Evolutionary conservation across 2,797 vertebrate species (phyloP), one percentile per base, ranked within the genome.

Genomic region (Oreochromis grahami): DNA sequence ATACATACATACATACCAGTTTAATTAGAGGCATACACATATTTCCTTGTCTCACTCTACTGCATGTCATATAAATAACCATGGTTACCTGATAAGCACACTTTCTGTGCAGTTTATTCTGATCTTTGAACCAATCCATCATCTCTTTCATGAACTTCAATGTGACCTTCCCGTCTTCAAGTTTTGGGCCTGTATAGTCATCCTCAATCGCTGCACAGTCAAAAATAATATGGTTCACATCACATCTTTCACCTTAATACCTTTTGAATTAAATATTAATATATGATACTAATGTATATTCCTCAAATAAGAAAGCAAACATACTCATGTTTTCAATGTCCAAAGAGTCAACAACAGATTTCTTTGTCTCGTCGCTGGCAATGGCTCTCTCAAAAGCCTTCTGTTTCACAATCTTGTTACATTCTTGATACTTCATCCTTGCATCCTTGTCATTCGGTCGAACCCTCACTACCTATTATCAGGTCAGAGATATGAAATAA

Each of bases 251-350:
- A 32, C 24, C 17, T 19, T 48, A 32, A 29, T 32, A 50, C 0
- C 3, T 32, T 72, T 0, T 0, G 43, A 15, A 0, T 68, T 68
- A 65, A 65, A 41, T 41, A 21, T 41, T 65, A 65, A 0, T 38
- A 65, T 63, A 36, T 36, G 58, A 63, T 6, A 65, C 60, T 38
- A 65, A 21, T 38, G 65, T 29, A 48, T 29, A 72, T 29, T 19
- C 6, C 0, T 72, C 24, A 29, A 72, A 72, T 48, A 29, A 48
- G 41, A 58, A 45, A 43, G 21, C 4, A 77, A 5, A 94, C 97
- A 96, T 91, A 99, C 98, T 98, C 98, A 99, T 99, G 95, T 95
- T 98, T 93, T 99, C 98, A 1, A 99, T 98, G 94, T 99, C 98
- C 63, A 99, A 93, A 3, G 98, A 98, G 92, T 99, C 98, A 1